Percentiles rank a stretch among this genome's conserved stretches.
These are phyloP conservation scores for Melanaphis sacchari DNA, from an alignment of 1,140 invertebrate genomes.

Conservation along the genomic window DNA sequence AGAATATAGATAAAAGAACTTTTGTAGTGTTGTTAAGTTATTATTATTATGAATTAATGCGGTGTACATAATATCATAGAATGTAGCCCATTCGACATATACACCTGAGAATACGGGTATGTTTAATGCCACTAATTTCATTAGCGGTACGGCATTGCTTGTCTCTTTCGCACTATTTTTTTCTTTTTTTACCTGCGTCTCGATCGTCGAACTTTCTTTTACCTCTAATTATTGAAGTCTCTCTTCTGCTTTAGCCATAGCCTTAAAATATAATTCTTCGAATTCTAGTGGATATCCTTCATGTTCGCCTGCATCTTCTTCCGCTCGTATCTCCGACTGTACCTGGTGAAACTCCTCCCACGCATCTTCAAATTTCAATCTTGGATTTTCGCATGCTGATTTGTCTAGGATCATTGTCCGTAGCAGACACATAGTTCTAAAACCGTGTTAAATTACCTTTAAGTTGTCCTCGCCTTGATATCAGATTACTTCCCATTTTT, in stretches of 20 bases:
- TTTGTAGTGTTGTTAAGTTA: no score
- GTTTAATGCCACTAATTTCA: neutral
- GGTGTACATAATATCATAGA: no score
- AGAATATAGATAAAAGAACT: neutral
- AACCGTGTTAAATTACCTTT: neutral
- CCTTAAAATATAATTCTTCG: constrained; percentile 26
- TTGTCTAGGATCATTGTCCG: neutral
- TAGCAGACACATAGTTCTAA: neutral
- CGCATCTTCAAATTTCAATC: neutral
- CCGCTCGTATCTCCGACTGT: neutral
- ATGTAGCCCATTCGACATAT: neutral
- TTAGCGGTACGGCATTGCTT: neutral
- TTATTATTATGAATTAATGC: no score
- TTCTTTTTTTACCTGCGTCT: neutral
- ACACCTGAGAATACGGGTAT: neutral
- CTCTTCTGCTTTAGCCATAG: neutral
- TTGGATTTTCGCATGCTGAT: neutral
- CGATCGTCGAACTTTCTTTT: neutral
- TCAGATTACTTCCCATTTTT: neutral
- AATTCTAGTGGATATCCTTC: neutral
- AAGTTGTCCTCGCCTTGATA: neutral
- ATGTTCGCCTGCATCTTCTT: neutral
- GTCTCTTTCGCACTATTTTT: neutral
- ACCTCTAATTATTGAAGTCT: neutral
- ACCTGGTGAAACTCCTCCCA: neutral